Base-by-base conservation (phyloP, 2,113 vertebrate species). In the Rhabdomys dilectus region DNA sequence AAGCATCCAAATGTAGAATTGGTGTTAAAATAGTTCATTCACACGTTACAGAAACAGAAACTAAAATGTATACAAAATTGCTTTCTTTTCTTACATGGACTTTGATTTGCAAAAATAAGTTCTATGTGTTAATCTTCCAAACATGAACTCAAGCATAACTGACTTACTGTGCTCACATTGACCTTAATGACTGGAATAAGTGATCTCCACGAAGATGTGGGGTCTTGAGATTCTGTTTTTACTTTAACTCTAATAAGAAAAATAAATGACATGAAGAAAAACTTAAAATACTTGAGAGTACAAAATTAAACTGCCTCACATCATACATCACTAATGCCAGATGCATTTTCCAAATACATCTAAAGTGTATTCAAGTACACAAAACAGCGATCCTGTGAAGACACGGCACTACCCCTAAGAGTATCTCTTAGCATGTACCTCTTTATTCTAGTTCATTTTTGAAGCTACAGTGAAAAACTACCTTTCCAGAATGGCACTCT, bases 181-280 rank as follows among this genome's bases (percentile, higher is more conserved):
- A 99, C 99, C 98, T 99, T 99, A 98, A 99, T 99, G 92, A 99
- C 99, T 1, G 99, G 99, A 97, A 99, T 99, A 97, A 99, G 99
- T 12, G 99, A 99, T 87, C 99, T 99, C 99, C 99, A 99, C 0
- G 99, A 99, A 34, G 99, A 99, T 34, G 99, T 98, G 0, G 99
- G 99, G 75, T 99, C 99, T 94, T 98, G 99, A 97, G 99, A 99
- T 97, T 99, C 99, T 92, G 99, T 98, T 99, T 99, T 99, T 42
- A 99, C 99, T 98, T 99, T 99, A 95, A 99, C 99, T 96, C 99
- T 99, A 66, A 76, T 88, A 84, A 75, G 60, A 70, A 95, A 89
- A 86, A 96, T 68, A 96, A 91, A 80, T 6, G 70, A 89, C 15
- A 58, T 77, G 45, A 53, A 94, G 51, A 85, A 90, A 93, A 95